Conservation (phyloP, 2,113 vertebrate species). For the Pachypanchax playfairii region DNA sequence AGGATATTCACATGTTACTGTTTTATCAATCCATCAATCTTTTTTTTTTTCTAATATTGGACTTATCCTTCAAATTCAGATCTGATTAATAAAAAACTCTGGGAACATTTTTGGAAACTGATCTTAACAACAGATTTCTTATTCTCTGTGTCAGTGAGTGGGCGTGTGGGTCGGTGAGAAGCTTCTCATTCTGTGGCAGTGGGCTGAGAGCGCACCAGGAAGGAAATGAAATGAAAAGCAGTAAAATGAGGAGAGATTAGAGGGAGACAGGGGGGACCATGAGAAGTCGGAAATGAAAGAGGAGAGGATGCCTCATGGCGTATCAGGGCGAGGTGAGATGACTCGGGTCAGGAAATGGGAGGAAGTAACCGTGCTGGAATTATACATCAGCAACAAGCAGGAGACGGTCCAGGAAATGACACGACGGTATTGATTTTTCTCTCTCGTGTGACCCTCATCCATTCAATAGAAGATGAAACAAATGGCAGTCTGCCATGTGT, state of each 20-base stretch:
- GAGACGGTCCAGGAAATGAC: conserved; percentile 52
- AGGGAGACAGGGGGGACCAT: conserved; percentile 29
- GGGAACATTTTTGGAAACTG: conserved; percentile 32
- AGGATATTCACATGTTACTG: too few relatives aligned
- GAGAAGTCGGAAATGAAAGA: conserved; percentile 15
- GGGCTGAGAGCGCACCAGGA: conserved; percentile 27
- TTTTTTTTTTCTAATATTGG: not conserved
- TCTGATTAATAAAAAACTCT: too few relatives aligned
- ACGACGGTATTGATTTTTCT: conserved; percentile 31
- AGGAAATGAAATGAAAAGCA: conserved; percentile 52
- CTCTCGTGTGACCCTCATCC: conserved; percentile 40
- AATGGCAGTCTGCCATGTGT: conserved; percentile 48
- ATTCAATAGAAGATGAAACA: conserved; percentile 50
- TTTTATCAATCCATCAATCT: too few relatives aligned
- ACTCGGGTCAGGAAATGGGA: conserved; percentile 16
- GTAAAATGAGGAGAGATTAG: conserved; percentile 38
- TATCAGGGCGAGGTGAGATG: conserved; percentile 27
- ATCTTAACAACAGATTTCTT: conserved; percentile 32
- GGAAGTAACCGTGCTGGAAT: conserved; percentile 31
- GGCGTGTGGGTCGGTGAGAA: not conserved
- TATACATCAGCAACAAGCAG: conserved; percentile 32
- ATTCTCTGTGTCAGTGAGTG: conserved; percentile 18
- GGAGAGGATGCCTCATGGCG: conserved; percentile 16
- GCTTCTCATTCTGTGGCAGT: conserved; percentile 40
- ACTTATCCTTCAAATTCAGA: conserved; percentile 12